Evolutionary conservation across 2,888 invertebrate species (phyloP), one percentile per base, ranked within the genome.

Genomic region (Archaeoteleia sp.): DNA sequence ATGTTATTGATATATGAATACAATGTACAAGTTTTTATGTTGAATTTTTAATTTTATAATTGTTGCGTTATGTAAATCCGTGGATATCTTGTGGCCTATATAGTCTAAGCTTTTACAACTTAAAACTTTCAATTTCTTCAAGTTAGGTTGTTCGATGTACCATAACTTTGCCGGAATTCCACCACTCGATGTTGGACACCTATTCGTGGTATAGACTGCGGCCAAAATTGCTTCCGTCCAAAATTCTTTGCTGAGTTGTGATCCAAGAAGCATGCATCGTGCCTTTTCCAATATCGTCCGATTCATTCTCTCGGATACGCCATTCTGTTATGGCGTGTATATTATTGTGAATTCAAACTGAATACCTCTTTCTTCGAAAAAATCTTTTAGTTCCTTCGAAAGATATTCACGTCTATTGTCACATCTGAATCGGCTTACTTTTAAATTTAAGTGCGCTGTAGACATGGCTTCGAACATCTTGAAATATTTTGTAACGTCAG

Each of bases 231-330:
- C 71, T 42, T 74, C 80, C 32, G 78, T 77, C 83, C 82, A 84
- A 57, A 84, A 79, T 6, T 5, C 6, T 73, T 84, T 82, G 20
- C 73, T 62, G 8, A 82, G 65, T 20, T 76, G 72, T 7, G 79
- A 77, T 49, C 77, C 72, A 54, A 61, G 61, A 42, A 85, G 8
- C 74, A 83, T 77, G 29, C 80, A 57, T 32, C 83, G 75, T 45
- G 81, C 81, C 68, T 79, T 83, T 73, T 84, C 83, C 5, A 80
- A 17, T 32, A 85, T 66, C 6, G 72, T 74, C 5, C 76, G 35
- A 10, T 78, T 78, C 66, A 77, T 60, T 10, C 76, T 20, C 39
- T 77, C 77, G 7, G 75, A 76, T 0, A 76, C 72, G 15, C 77
- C 77, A 49, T 77, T 77, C 35, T 76, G 74, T 51, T 80, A 45